phyloP scores from a whole-genome alignment of 2,797 vertebrate genomes.

The Sebastolobus altivelis region DNA sequence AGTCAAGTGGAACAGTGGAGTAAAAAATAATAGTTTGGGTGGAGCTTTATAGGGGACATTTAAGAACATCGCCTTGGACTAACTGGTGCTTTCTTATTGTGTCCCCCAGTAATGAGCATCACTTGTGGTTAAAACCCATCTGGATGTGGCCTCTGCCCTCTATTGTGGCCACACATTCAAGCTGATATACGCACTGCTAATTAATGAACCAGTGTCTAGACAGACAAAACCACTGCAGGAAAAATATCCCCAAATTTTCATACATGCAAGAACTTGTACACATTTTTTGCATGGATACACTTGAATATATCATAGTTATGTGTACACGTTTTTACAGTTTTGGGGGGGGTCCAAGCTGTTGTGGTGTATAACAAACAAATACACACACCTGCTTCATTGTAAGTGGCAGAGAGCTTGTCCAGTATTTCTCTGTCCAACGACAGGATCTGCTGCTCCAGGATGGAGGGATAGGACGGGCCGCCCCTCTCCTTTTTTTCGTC shows the following conservation, averaged over 20 bases:
- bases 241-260: background rate
- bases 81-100: constrained; percentile 18
- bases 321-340: background rate
- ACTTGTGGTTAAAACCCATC: constrained; percentile 13
- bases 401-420: constrained; percentile 92
- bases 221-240: background rate
- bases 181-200: background rate
- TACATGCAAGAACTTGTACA: background rate
- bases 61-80: constrained; percentile 25
- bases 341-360: background rate
- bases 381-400: constrained; percentile 94
- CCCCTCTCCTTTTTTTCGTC: constrained; percentile 84
- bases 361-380: background rate
- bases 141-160: constrained; percentile 14
- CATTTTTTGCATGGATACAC: background rate
- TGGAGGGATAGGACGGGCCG: constrained; percentile 91
- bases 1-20: constrained; percentile 56
- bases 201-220: background rate
- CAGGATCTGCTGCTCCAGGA: constrained; percentile 96
- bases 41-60: constrained; percentile 41
- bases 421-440: constrained; percentile 93
- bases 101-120: constrained; percentile 13
- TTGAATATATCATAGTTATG: background rate
- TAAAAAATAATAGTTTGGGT: constrained; percentile 54
- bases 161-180: constrained; percentile 16